Evolutionary conservation across 2,888 invertebrate genomes (phyloP), one percentile per base, ranked within the genome.

Genomic region (Platycnemis pennipes): DNA sequence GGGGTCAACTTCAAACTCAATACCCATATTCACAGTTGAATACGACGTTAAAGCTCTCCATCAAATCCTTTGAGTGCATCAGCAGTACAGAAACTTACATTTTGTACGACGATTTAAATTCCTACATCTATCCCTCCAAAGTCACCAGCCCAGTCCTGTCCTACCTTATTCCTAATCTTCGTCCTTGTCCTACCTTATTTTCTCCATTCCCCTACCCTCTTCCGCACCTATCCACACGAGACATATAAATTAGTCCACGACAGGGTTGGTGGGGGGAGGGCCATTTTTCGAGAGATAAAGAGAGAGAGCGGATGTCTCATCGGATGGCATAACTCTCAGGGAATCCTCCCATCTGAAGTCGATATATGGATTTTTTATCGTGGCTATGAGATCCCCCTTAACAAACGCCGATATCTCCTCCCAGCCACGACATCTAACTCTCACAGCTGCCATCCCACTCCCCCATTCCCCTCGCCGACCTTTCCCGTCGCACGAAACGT

Each of bases 341-440:
- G 77, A 77, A 16, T 77, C 37, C 77, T 13, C 77, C 77, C 37
- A 77, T 91, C n/a, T 22, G 26, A 63, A 91, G 63, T 91, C 91
- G 91, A 91, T 91, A 91, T 91, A 91, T 91, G 63, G 91, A 91
- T 91, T 63, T 56, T 53, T 91, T 91, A 77, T 91, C 63, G 56
- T 4, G 63, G 26, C 44, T 53, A 56, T 3, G 42, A 45, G 44
- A 63, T 22, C 22, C 63, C 77, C 31, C 37, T 26, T 31, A 31
- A 53, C 89, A 53, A 37, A 42, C 91, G 44, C 63, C 91, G 91
- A 91, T 91, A 91, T 91, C 91, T 91, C 91, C 91, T 69, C 91
- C 63, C 63, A 37, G 16, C 37, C 37, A 37, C 63, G 63, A 56
- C 91, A n/a, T 91, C n/a, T 13, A 31, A 26, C 77, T n/a, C 37